Percentiles rank a stretch among this genome's conserved stretches.
phyloP scores from a whole-genome alignment of 2,888 invertebrate genomes.

The Odontothrips loti region DNA sequence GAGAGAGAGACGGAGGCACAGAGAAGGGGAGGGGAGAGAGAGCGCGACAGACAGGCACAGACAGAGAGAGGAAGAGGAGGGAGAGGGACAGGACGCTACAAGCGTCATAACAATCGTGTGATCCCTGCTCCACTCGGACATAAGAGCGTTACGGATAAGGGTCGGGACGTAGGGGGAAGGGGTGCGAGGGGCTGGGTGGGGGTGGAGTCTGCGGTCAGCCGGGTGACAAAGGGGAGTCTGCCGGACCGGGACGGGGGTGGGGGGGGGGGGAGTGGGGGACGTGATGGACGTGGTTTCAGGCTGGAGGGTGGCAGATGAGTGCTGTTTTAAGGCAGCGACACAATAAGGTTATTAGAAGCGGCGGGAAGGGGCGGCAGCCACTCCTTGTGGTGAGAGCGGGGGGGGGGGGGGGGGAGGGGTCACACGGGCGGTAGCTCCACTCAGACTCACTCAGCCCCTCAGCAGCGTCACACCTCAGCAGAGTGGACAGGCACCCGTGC shows the following conservation, averaged over 20 bases:
- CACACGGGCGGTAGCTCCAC: not conserved
- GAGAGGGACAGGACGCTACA: not conserved
- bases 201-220: not conserved
- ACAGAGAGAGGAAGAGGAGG: not conserved
- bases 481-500: too few relatives aligned
- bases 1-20: not conserved
- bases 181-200: not conserved
- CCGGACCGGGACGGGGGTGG: too few relatives aligned
- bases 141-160: not conserved
- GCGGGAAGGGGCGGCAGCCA: too few relatives aligned
- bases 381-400: too few relatives aligned
- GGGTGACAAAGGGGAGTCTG: too few relatives aligned
- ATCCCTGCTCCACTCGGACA: not conserved
- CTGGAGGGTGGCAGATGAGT: too few relatives aligned
- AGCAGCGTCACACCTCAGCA: too few relatives aligned
- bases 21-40: not conserved
- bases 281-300: too few relatives aligned
- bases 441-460: too few relatives aligned
- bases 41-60: not conserved
- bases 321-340: not conserved
- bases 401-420: not conserved
- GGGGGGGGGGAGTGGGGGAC: too few relatives aligned
- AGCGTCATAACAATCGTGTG: slow-evolving; percentile 8
- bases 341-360: not conserved
- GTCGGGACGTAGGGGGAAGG: not conserved